These are phyloP conservation scores for Carabus problematicus DNA, from an alignment of 2,888 invertebrate species.

Conservation along the genomic window DNA sequence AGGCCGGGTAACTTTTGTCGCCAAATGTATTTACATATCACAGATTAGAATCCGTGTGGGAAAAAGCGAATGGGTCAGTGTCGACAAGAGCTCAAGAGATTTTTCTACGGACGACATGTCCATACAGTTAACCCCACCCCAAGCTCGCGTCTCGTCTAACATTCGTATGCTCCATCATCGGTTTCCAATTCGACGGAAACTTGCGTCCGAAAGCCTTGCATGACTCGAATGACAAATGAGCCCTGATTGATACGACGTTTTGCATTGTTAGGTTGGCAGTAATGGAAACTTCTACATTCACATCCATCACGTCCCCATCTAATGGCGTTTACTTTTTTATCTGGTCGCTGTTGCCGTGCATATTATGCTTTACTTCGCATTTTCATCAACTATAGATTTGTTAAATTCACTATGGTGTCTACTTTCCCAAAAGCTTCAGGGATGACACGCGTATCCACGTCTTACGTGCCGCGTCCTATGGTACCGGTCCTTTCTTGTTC, in stretches of 20 bases:
- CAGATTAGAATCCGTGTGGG: constrained; percentile 23
- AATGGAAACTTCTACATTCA: constrained; percentile 20
- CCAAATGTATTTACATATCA: constrained; percentile 32
- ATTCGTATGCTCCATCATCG: constrained; percentile 12
- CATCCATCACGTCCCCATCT: constrained; percentile 28
- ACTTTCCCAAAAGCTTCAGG: neutral
- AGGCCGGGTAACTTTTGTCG: constrained; percentile 16
- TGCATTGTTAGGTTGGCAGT: constrained; percentile 27
- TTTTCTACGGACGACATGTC: constrained; percentile 5
- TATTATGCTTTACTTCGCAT: constrained; percentile 9
- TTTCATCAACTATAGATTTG: constrained; percentile 16
- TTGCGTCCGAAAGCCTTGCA: constrained; percentile 23
- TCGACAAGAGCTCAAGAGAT: too few species aligned
- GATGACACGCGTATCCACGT: neutral
- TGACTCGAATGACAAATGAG: constrained; percentile 35
- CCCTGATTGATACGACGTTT: constrained; percentile 31
- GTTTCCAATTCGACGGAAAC: constrained; percentile 20
- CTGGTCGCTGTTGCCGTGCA: neutral
- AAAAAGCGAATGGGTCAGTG: constrained; percentile 20
- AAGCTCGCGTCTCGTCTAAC: too few species aligned
- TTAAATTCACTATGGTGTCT: neutral
- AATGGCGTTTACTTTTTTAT: constrained; percentile 24
- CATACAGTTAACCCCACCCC: constrained; percentile 1
- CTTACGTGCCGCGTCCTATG: neutral
- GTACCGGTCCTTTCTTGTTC: neutral